These are phyloP conservation scores for Tenebrio molitor DNA, from an alignment of 1,140 invertebrate genomes.

Conservation along the genomic window DNA sequence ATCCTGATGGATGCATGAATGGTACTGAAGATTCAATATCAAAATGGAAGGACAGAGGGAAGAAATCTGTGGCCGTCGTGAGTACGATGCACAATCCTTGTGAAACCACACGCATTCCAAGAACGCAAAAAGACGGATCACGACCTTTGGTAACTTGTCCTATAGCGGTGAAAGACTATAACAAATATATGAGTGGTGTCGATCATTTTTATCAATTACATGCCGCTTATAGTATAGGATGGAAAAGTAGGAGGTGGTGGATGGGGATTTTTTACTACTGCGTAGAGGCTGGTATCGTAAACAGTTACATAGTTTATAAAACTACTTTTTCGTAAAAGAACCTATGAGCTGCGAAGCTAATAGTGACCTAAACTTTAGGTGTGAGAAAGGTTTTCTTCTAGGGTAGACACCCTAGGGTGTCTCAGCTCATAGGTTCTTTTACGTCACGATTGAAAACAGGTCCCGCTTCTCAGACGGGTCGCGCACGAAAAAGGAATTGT, in stretches of 20 bases:
- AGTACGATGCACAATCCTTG: slow-evolving; percentile 20
- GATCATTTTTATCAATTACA: slow-evolving; percentile 63
- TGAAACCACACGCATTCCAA: slow-evolving; percentile 34
- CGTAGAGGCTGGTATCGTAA: slow-evolving; percentile 58
- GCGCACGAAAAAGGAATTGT: neutral
- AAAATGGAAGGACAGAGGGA: slow-evolving; percentile 45
- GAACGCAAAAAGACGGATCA: slow-evolving; percentile 59
- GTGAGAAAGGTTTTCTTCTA: too few relatives aligned
- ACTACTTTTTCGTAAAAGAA: too few relatives aligned
- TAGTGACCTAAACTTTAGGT: neutral
- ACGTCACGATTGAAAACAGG: neutral
- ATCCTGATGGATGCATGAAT: slow-evolving; percentile 16
- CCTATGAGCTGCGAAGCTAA: neutral
- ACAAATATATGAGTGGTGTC: slow-evolving; percentile 63
- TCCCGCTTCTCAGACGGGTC: neutral
- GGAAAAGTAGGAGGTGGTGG: slow-evolving; percentile 65
- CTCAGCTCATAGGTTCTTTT: neutral
- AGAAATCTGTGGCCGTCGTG: slow-evolving; percentile 14
- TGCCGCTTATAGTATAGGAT: slow-evolving; percentile 61
- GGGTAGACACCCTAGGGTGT: too few relatives aligned
- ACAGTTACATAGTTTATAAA: slow-evolving; percentile 25
- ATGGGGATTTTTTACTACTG: slow-evolving; percentile 64
- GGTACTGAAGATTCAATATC: neutral
- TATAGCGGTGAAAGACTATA: slow-evolving; percentile 61
- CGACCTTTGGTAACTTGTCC: slow-evolving; percentile 59